Conservation (phyloP, 1,140 invertebrate genomes). For the Caenorhabditis tropicalis region DNA sequence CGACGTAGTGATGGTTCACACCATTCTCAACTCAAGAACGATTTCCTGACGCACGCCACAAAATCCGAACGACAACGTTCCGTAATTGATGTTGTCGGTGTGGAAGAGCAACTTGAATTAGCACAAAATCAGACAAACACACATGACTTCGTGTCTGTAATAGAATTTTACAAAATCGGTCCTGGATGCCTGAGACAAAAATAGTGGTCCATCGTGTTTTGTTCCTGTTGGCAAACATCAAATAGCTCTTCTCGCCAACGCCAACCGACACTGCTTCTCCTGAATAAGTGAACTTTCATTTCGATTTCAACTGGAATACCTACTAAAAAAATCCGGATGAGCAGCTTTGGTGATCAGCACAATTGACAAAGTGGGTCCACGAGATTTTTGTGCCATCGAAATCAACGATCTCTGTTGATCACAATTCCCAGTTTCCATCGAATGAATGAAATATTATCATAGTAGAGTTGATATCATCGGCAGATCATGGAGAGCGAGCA, state of each 20-base stretch:
- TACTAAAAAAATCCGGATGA: no score
- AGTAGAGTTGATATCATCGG: no score
- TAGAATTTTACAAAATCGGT: neutral
- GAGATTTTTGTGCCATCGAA: neutral
- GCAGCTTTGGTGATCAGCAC: no score
- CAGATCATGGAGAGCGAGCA: no score
- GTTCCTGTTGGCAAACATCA: neutral
- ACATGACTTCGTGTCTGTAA: neutral
- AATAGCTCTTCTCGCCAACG: slow-evolving; percentile 3
- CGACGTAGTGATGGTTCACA: slow-evolving; percentile 14
- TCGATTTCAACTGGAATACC: no score
- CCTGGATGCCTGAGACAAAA: neutral
- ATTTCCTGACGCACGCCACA: neutral
- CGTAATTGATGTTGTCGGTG: neutral
- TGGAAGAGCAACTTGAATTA: neutral
- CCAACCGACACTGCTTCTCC: slow-evolving; percentile 6
- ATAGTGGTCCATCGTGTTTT: neutral
- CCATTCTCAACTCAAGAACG: neutral
- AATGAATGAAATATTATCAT: no score
- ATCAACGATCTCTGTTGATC: no score
- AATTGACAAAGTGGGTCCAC: no score
- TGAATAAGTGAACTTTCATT: no score
- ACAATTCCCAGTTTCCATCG: no score
- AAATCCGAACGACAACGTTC: neutral
- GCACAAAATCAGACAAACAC: no score